A percentile compares a stretch with the other conserved stretches of the same genome.
phyloP scores from a whole-genome alignment of 2,797 vertebrate species.

The Dallia pectoralis region DNA sequence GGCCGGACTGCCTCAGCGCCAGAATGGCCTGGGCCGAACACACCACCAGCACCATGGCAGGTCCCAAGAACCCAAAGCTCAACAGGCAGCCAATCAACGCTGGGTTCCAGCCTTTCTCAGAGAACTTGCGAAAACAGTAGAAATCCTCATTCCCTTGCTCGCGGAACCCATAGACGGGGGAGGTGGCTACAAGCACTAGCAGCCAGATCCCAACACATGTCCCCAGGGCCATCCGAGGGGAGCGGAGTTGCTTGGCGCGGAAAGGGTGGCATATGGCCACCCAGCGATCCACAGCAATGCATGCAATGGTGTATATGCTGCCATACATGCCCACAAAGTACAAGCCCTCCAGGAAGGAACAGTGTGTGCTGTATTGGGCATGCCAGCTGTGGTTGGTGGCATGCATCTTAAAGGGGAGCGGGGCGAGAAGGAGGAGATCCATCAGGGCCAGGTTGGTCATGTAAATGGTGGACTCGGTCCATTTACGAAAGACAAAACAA shows the following conservation, averaged over 20 bases:
- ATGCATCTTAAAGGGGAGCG: constrained; percentile 81
- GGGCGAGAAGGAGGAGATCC: constrained; percentile 84
- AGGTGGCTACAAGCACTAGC: constrained; percentile 61
- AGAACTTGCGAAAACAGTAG: constrained; percentile 81
- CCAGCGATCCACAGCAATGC: constrained; percentile 86
- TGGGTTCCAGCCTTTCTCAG: constrained; percentile 68
- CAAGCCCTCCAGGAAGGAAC: constrained; percentile 77
- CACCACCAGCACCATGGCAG: constrained; percentile 71
- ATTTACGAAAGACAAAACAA: constrained; percentile 71
- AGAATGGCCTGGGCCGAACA: constrained; percentile 78
- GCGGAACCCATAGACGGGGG: constrained; percentile 68
- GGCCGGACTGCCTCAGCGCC: constrained; percentile 60
- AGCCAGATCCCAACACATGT: constrained; percentile 78
- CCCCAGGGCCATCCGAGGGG: constrained; percentile 64
- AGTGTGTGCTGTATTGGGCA: constrained; percentile 40
- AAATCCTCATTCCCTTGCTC: fast-evolving
- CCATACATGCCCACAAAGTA: constrained; percentile 88
- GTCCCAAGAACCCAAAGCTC: constrained; percentile 84
- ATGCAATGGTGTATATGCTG: constrained; percentile 86
- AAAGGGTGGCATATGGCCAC: constrained; percentile 80
- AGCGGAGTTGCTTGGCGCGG: constrained; percentile 71
- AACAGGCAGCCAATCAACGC: constrained; percentile 72
- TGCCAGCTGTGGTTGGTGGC: constrained; percentile 44
- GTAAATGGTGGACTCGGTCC: constrained; percentile 82
- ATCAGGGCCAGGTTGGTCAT: constrained; percentile 86